Evolutionary conservation across 2,888 invertebrate genomes (phyloP), one percentile per base, ranked within the genome.

Genomic region (Hirtodrosophila duncani): DNA sequence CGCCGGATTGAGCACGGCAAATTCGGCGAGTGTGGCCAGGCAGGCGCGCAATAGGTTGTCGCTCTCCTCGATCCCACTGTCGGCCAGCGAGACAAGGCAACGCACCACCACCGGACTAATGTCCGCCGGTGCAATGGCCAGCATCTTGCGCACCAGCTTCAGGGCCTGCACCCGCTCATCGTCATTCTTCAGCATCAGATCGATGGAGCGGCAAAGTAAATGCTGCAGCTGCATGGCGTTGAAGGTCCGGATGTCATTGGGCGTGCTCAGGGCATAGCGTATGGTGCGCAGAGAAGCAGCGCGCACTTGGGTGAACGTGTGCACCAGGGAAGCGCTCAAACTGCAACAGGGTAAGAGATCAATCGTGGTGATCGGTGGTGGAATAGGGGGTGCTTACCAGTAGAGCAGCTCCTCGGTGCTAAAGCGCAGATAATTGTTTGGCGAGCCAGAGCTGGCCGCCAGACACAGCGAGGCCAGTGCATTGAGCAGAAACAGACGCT

Each of bases 101-200:
- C 94, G 90, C 33, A 94, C 90, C 61, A 98, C 86, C 1, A 92
- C 91, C 5, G 91, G 89, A 72, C 95, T 94, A 58, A 97, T 92
- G 65, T 89, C 88, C 44, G 89, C 87, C 0, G 94, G 92, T 21
- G 90, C 89, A 82, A 90, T 88, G 78, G 88, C 89, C 36, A 94
- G 86, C 69, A 94, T 89, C 84, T 90, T 89, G 16, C 89, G 89
- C 30, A 87, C 93, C 53, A 98, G 90, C 77, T 97, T 92, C 71
- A 98, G 88, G 1, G 96, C 97, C 88, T 98, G 98, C 42, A 96
- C 91, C 29, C 97, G 90, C 86, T 98, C 98, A 68, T 95, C 92
- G 85, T 98, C 98, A 86, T 96, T 97, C 74, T 94, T 94, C 34
- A 96, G 88, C 87, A 93, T 91, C 58, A 98, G 88, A 88, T 98